Conservation (phyloP, 2,797 vertebrate species). For the Sitta carolinensis region DNA sequence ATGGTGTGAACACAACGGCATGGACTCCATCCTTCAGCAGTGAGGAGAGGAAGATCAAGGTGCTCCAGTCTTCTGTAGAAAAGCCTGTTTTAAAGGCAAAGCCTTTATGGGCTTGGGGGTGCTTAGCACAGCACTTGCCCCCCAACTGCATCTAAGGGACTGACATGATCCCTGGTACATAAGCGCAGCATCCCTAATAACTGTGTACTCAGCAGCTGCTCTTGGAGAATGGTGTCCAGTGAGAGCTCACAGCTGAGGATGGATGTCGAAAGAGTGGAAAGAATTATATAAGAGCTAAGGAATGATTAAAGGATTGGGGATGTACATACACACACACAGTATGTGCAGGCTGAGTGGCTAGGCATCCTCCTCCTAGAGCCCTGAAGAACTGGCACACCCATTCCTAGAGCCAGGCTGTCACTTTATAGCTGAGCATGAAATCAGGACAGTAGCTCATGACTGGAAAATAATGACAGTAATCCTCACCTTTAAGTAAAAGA, state of each 20-base stretch:
- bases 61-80: neutral
- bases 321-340: neutral
- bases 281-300: neutral
- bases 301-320: neutral
- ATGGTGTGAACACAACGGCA: fast-evolving
- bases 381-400: neutral
- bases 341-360: neutral
- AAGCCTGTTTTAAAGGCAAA: neutral
- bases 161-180: fast-evolving
- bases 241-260: neutral
- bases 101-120: neutral
- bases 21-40: neutral
- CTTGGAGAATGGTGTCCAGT: neutral
- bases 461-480: neutral
- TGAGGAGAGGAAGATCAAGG: neutral
- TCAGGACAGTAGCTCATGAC: neutral
- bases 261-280: neutral
- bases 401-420: neutral
- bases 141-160: neutral
- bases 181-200: neutral
- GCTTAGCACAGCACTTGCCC: neutral
- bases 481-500: neutral
- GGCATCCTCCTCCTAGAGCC: neutral
- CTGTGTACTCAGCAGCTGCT: neutral
- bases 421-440: neutral